A percentile compares a stretch with the other conserved stretches of the same genome.
Conservation (phyloP, 2,797 vertebrate genomes). For the Bovichtus diacanthus region DNA sequence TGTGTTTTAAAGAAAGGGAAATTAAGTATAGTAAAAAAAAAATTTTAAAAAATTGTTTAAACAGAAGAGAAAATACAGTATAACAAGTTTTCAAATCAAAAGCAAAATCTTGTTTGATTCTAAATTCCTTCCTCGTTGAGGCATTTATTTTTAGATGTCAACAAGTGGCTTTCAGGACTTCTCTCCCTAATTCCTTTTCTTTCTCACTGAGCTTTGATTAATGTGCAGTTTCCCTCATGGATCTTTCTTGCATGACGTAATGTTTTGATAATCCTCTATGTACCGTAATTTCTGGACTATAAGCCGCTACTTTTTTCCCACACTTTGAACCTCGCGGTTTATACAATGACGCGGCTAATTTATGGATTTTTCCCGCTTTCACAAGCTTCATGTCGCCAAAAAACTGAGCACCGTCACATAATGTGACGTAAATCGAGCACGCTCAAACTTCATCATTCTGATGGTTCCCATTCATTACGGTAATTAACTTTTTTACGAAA, state of each 20-base stretch:
- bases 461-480: no score
- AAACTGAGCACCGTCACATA: no score
- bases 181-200: slow-evolving; percentile 53
- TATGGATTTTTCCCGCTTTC: no score
- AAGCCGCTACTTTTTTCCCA: no score
- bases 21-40: background rate
- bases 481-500: no score
- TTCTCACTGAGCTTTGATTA: slow-evolving; percentile 67
- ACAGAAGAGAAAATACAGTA: background rate
- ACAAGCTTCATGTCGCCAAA: no score
- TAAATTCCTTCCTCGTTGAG: slow-evolving; percentile 4
- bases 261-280: slow-evolving; percentile 61
- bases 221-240: slow-evolving; percentile 58
- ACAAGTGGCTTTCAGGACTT: slow-evolving; percentile 68
- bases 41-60: background rate
- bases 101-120: slow-evolving; percentile 19
- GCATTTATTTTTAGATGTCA: slow-evolving; percentile 51
- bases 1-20: slow-evolving; percentile 11
- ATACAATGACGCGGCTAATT: no score
- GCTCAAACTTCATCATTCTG: no score
- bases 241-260: slow-evolving; percentile 76
- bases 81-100: slow-evolving; percentile 19
- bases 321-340: no score
- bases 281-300: no score
- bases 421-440: no score